Evolutionary conservation across 2,113 vertebrate genomes (phyloP).

Genomic region (Actenoides hombroni): DNA sequence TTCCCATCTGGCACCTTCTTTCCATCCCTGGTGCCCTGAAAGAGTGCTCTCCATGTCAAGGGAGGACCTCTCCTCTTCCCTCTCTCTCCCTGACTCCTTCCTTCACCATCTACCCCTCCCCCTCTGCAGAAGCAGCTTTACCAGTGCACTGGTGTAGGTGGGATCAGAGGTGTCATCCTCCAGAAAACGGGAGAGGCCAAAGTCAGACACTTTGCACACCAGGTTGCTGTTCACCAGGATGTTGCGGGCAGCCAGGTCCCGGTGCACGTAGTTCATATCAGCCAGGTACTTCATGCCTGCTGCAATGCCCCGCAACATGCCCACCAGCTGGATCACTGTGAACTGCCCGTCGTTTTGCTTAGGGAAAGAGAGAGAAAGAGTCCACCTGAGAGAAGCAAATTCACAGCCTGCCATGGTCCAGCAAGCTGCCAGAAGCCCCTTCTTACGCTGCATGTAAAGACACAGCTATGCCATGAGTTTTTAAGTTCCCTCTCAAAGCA

Average conservation of each 20-base stretch:
- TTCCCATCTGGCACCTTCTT: background rate
- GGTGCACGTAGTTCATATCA: constrained; percentile 96
- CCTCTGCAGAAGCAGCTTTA: constrained; percentile 51
- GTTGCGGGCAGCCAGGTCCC: constrained; percentile 93
- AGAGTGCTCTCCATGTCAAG: rapidly evolving
- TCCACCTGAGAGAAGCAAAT: background rate
- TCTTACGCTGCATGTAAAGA: no score
- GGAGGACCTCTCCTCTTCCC: no score
- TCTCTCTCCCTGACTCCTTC: background rate
- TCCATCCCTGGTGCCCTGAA: background rate
- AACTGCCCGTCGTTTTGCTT: constrained; percentile 98
- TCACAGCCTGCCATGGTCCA: background rate
- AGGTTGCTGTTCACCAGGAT: constrained; percentile 98
- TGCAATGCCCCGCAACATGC: constrained; percentile 92
- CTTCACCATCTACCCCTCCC: background rate
- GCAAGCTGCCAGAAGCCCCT: background rate
- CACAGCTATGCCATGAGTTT: rapidly evolving
- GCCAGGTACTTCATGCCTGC: constrained; percentile 95
- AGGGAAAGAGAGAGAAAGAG: background rate
- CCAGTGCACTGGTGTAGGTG: constrained; percentile 95
- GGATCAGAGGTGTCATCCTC: constrained; percentile 96
- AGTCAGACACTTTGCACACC: constrained; percentile 96
- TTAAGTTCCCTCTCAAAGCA: background rate
- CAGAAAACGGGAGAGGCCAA: constrained; percentile 93
- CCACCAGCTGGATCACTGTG: constrained; percentile 95